Conservation (phyloP, 2,113 vertebrate genomes). For the Sylvietta virens region DNA sequence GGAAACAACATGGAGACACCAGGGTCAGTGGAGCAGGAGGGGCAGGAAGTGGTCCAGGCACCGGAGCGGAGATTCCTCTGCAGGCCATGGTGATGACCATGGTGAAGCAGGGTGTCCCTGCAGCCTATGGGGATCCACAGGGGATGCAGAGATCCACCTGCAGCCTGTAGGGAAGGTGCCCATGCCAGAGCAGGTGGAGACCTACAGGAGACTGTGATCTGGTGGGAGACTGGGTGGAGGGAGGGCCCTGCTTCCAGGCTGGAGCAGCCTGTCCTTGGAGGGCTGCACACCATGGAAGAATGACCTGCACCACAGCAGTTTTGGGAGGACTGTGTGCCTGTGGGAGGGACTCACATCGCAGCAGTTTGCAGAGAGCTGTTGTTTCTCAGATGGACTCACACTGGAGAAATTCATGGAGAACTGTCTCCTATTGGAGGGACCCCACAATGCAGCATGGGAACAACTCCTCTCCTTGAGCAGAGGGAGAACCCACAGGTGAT, state of each 20-base stretch:
- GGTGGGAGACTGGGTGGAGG: fast-evolving
- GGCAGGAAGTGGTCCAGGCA: not conserved
- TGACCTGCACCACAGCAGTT: not conserved
- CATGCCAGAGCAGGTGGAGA: not conserved
- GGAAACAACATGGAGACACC: too few relatives aligned
- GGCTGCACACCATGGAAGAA: not conserved
- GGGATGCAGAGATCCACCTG: not conserved
- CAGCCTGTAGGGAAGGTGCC: not conserved
- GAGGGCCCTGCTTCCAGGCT: not conserved
- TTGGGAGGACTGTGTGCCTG: not conserved
- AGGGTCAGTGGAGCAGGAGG: not conserved
- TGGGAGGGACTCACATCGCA: not conserved
- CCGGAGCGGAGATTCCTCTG: not conserved
- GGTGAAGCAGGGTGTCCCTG: not conserved
- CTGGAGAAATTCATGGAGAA: not conserved
- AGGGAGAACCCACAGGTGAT: not conserved
- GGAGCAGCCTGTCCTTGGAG: not conserved
- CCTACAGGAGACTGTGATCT: not conserved
- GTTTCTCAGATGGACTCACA: not conserved
- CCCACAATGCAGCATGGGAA: not conserved
- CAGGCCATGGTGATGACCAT: not conserved
- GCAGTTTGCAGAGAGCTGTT: not conserved
- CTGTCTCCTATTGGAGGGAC: not conserved
- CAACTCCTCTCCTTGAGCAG: not conserved
- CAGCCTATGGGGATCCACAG: fast-evolving